A percentile compares a stretch with the other conserved stretches of the same genome.
Conservation (phyloP, 2,888 invertebrate species). For the Griposia aprilina region DNA sequence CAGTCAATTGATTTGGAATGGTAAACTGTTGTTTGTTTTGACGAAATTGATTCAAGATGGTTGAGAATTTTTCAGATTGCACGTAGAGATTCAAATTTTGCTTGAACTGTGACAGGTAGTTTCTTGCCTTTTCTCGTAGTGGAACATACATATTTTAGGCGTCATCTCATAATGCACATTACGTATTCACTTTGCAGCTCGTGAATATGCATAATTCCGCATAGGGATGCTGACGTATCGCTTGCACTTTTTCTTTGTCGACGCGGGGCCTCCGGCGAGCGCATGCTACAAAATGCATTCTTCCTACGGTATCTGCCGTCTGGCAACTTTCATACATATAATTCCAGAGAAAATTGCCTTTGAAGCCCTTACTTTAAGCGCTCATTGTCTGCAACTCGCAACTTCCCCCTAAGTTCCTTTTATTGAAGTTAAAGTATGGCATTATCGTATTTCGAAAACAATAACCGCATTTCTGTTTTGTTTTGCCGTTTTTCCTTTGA, state of each 20-base stretch:
- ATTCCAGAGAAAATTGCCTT: conserved; percentile 77
- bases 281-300: conserved; percentile 74
- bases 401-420: conserved; percentile 53
- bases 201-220: conserved; percentile 68
- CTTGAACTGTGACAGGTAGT: background rate
- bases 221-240: conserved; percentile 70
- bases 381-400: conserved; percentile 69
- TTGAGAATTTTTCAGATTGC: background rate
- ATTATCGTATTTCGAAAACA: conserved; percentile 57
- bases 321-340: conserved; percentile 79
- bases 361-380: conserved; percentile 68
- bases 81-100: background rate
- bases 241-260: conserved; percentile 77
- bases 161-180: conserved; percentile 58
- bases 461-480: conserved; percentile 49
- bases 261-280: conserved; percentile 61
- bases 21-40: conserved; percentile 42
- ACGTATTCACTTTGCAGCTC: conserved; percentile 58
- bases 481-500: conserved; percentile 36
- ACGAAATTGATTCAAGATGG: conserved; percentile 10
- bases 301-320: conserved; percentile 73
- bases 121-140: background rate
- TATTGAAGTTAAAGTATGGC: conserved; percentile 55
- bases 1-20: conserved; percentile 47
- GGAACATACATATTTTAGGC: conserved; percentile 37